phyloP scores from a whole-genome alignment of 64 coral and sea anemone species.

The Actinia tenebrosa region DNA sequence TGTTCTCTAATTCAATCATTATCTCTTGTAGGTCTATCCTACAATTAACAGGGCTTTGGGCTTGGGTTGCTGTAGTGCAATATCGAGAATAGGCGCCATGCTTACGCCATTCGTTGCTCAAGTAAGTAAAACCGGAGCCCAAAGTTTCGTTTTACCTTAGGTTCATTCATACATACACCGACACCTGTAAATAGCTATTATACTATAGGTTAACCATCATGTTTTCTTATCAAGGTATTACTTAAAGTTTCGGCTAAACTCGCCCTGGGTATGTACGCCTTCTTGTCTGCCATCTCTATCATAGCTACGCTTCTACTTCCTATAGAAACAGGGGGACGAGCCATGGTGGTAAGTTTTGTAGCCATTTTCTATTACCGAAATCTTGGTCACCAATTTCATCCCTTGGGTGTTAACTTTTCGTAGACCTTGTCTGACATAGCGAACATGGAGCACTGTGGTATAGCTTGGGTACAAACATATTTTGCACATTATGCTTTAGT shows the following conservation, averaged over 20 bases:
- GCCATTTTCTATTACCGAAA: not conserved
- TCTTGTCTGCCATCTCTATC: conserved; percentile 45
- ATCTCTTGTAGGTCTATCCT: conserved; percentile 57
- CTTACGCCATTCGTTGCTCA: conserved; percentile 81
- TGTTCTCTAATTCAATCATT: too few relatives aligned
- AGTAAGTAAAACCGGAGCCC: conserved; percentile 3
- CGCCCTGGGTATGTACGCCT: conserved; percentile 61
- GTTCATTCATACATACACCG: too few relatives aligned
- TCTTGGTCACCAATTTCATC: too few relatives aligned
- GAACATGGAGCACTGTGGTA: too few relatives aligned
- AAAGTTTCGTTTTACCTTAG: too few relatives aligned
- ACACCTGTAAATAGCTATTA: too few relatives aligned
- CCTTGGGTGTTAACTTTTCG: too few relatives aligned
- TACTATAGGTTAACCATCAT: too few relatives aligned
- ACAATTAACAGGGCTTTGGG: conserved; percentile 73
- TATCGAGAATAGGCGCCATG: conserved; percentile 84
- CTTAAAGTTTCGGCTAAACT: conserved; percentile 63
- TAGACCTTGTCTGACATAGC: too few relatives aligned
- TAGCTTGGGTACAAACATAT: too few relatives aligned
- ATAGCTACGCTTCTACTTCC: conserved; percentile 57
- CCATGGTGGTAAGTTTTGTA: conserved; percentile 64
- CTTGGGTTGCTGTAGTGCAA: conserved; percentile 77
- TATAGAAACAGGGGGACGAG: conserved; percentile 80
- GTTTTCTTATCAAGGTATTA: conserved; percentile 50
- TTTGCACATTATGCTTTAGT: too few relatives aligned